Evolutionary conservation across 2,888 invertebrate genomes (phyloP).

Genomic region (Podabrus alpinus): DNA sequence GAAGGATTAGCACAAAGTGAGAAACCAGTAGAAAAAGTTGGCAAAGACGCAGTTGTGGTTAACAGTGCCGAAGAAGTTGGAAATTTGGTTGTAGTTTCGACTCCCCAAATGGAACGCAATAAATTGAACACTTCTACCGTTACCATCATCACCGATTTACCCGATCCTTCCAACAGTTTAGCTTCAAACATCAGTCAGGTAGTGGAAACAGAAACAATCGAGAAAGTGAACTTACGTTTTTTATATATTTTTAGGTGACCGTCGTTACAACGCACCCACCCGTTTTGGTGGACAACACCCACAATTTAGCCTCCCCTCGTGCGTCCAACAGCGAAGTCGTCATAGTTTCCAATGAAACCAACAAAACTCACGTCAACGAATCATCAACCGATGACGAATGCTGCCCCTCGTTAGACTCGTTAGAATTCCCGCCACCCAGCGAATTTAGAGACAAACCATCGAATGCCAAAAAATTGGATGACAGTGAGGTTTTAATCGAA

Average conservation of each 20-base stretch:
- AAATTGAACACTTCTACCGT: constrained; percentile 59
- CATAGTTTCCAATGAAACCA: constrained; percentile 76
- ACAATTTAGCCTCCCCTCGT: constrained; percentile 58
- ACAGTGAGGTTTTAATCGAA: constrained; percentile 83
- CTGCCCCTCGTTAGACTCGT: constrained; percentile 74
- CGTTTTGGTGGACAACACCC: constrained; percentile 68
- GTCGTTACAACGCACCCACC: constrained; percentile 86
- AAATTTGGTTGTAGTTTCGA: constrained; percentile 49
- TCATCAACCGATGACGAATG: constrained; percentile 59
- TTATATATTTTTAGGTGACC: constrained; percentile 63
- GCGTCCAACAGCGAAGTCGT: constrained; percentile 70
- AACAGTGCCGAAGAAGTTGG: constrained; percentile 43
- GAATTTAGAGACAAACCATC: constrained; percentile 54
- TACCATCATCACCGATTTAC: constrained; percentile 59
- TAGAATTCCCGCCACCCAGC: constrained; percentile 63
- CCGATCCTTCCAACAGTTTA: constrained; percentile 72
- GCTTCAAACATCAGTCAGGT: constrained; percentile 75
- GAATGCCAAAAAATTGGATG: constrained; percentile 74
- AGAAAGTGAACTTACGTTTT: neutral
- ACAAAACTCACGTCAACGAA: constrained; percentile 68
- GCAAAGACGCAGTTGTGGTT: constrained; percentile 43
- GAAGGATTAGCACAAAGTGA: constrained; percentile 6
- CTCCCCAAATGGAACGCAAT: constrained; percentile 46
- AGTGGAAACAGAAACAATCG: constrained; percentile 2
- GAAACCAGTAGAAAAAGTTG: constrained; percentile 27